These are phyloP conservation scores for Tragelaphus buxtoni DNA, from an alignment of 2,113 vertebrate genomes.

Conservation along the genomic window DNA sequence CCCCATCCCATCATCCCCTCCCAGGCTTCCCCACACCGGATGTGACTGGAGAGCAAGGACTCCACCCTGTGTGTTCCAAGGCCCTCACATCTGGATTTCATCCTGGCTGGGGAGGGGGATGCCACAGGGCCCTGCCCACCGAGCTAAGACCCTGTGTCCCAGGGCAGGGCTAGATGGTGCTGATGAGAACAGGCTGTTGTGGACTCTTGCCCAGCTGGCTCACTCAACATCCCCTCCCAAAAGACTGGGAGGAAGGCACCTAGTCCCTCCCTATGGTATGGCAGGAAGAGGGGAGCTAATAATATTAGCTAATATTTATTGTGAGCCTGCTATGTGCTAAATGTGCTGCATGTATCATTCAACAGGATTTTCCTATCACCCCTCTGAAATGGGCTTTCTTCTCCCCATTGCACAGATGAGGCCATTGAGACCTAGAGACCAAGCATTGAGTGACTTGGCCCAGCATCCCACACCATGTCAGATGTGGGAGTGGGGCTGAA, in stretches of 20 bases:
- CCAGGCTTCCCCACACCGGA: slow-evolving; percentile 51
- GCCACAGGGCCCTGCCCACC: slow-evolving; percentile 33
- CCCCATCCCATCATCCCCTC: not conserved
- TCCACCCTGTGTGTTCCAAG: slow-evolving; percentile 56
- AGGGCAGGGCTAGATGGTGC: not conserved
- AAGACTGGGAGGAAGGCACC: not conserved
- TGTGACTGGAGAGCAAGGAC: slow-evolving; percentile 11
- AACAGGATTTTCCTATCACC: not conserved
- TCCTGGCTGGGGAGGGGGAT: slow-evolving; percentile 22
- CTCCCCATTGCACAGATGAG: not conserved
- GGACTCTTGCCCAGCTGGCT: not conserved
- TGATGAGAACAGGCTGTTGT: slow-evolving; percentile 45
- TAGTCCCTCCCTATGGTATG: not conserved
- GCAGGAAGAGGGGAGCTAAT: not conserved
- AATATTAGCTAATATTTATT: not conserved
- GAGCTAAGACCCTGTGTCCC: slow-evolving; percentile 17
- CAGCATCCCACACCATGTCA: not conserved
- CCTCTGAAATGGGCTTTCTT: not conserved
- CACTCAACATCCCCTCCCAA: not conserved
- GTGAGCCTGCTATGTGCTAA: not conserved
- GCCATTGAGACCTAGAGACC: not conserved
- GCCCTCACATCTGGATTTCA: slow-evolving; percentile 71
- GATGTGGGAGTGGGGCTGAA: not conserved
- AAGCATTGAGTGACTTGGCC: not conserved
- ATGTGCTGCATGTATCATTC: not conserved